Evolutionary conservation across 2,797 vertebrate genomes (phyloP).

Genomic region (Sebastes itinus): DNA sequence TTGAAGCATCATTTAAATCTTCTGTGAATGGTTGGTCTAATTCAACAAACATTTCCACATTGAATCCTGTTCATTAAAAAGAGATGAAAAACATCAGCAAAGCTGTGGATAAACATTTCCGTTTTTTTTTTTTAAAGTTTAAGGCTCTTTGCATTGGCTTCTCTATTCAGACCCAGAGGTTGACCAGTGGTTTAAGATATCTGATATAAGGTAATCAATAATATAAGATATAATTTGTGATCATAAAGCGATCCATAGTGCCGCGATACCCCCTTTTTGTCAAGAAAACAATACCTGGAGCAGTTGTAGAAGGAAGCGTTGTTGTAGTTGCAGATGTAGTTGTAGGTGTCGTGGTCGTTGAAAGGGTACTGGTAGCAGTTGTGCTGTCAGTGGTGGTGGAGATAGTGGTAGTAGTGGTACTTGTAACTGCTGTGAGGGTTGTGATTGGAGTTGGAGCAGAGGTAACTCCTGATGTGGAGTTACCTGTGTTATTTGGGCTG

Average conservation of each 20-base stretch:
- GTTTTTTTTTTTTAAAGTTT: not conserved
- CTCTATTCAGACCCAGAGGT: too few species aligned
- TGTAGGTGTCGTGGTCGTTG: not conserved
- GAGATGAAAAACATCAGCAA: not conserved
- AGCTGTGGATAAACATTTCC: not conserved
- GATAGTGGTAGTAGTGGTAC: not conserved
- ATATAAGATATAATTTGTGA: too few species aligned
- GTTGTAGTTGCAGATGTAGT: not conserved
- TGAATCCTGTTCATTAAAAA: constrained; percentile 33
- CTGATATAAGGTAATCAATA: too few species aligned
- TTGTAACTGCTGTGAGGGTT: not conserved
- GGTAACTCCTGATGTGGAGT: too few species aligned
- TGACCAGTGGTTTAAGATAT: too few species aligned
- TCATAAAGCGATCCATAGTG: not conserved
- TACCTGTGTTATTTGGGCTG: not conserved
- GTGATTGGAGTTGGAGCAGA: not conserved
- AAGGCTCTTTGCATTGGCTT: too few species aligned
- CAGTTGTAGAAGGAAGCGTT: not conserved
- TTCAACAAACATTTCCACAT: constrained; percentile 45
- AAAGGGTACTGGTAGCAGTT: not conserved
- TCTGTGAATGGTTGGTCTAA: constrained; percentile 22
- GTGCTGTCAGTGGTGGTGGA: not conserved
- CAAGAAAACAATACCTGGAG: not conserved
- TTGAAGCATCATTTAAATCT: constrained; percentile 9
- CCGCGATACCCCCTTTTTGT: not conserved